Evolutionary conservation across 1,140 invertebrate species (phyloP).

Genomic region (Hesperophylax magnus): DNA sequence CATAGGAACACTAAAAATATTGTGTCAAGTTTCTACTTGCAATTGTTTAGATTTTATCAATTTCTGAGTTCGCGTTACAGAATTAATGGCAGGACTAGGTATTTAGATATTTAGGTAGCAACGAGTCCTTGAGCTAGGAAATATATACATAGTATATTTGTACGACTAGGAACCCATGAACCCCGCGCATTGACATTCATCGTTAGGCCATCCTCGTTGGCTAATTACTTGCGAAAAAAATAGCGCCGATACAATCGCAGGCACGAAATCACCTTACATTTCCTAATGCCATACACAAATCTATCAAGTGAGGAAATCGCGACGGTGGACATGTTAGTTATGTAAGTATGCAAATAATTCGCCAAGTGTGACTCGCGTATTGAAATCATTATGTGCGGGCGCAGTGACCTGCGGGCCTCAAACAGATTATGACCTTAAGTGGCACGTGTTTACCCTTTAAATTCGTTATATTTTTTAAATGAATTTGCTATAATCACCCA

Average conservation of each 20-base stretch:
- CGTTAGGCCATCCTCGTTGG: neutral
- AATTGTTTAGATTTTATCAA: neutral
- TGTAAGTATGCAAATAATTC: constrained; percentile 36
- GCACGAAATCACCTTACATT: neutral
- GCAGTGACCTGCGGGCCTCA: constrained; percentile 25
- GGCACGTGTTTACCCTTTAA: neutral
- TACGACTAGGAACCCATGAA: neutral
- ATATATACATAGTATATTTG: neutral
- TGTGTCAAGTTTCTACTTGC: neutral
- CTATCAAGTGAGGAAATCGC: constrained; percentile 32
- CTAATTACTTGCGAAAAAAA: constrained; percentile 7
- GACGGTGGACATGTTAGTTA: constrained; percentile 26
- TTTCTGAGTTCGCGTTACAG: neutral
- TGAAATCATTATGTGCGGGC: neutral
- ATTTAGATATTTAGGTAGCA: neutral
- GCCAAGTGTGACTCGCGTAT: constrained; percentile 12
- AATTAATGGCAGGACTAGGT: neutral
- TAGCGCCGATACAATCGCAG: neutral
- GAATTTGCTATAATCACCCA: no score
- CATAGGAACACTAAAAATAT: no score
- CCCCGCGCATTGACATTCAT: neutral
- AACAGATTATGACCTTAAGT: constrained; percentile 21
- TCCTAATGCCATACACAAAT: constrained; percentile 28
- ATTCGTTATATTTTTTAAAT: neutral
- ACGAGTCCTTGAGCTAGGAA: no score